Conservation (phyloP, 2,888 invertebrate genomes). For the Cancer borealis region DNA sequence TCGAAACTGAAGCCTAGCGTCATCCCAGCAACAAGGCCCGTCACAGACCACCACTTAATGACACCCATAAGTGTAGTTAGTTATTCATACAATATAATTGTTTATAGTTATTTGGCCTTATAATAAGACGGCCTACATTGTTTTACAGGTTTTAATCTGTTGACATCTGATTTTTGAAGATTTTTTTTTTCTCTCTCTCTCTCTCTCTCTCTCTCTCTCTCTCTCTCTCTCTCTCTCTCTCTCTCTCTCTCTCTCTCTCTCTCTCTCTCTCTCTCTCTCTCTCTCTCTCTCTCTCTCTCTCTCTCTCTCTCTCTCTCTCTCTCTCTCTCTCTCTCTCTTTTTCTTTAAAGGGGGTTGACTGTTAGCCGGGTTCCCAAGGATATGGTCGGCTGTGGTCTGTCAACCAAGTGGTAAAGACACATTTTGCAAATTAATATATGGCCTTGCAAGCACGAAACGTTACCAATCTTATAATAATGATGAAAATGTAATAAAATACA, state of each 20-base stretch:
- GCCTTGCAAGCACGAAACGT: too few species aligned
- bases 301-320: background rate
- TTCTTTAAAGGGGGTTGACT: background rate
- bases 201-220: background rate
- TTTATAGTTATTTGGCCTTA: background rate
- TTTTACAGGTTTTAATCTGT: background rate
- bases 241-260: background rate
- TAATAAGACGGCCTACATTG: background rate
- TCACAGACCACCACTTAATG: background rate
- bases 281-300: slow-evolving; percentile 25
- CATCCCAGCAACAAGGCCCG: background rate
- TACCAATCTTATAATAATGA: too few species aligned
- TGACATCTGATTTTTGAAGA: background rate
- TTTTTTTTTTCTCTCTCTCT: too few species aligned
- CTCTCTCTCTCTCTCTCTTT: too few species aligned
- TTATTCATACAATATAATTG: background rate
- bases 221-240: background rate
- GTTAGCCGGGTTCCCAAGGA: background rate
- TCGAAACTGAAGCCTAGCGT: background rate
- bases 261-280: slow-evolving; percentile 15
- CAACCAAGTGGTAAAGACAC: background rate
- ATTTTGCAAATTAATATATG: background rate
- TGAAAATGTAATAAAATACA: too few species aligned
- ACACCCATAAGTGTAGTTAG: background rate
- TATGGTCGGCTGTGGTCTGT: background rate